phyloP scores from a whole-genome alignment of 2,113 vertebrate species.

The Sinocyclocheilus anshuiensis region DNA sequence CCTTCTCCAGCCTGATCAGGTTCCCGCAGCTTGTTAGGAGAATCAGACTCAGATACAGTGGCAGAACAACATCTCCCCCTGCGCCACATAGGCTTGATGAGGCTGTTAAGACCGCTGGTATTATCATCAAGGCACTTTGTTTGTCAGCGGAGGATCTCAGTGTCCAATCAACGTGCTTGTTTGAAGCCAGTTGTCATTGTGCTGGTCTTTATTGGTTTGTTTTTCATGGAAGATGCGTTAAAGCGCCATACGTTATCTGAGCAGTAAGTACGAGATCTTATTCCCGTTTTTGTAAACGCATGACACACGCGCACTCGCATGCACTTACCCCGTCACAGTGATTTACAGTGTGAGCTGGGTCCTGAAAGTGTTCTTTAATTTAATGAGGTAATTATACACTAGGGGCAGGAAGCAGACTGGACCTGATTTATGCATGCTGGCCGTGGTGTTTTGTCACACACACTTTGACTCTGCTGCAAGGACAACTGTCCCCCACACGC shows the following conservation, averaged over 20 bases:
- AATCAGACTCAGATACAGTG: slow-evolving; percentile 18
- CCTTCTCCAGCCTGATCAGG: slow-evolving; percentile 56
- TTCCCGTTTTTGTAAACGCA: slow-evolving; percentile 9
- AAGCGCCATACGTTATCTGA: not conserved
- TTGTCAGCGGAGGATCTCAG: slow-evolving; percentile 46
- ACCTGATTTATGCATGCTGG: slow-evolving; percentile 66
- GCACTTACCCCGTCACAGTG: slow-evolving; percentile 54
- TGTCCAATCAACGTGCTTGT: slow-evolving; percentile 47
- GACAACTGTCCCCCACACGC: slow-evolving; percentile 32
- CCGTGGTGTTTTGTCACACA: slow-evolving; percentile 51
- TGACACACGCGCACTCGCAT: not conserved
- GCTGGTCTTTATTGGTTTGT: not conserved
- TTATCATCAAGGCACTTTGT: slow-evolving; percentile 47
- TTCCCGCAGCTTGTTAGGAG: slow-evolving; percentile 40
- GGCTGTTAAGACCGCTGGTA: slow-evolving; percentile 39
- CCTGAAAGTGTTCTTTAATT: slow-evolving; percentile 68
- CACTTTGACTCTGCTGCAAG: slow-evolving; percentile 42
- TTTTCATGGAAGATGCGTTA: not conserved
- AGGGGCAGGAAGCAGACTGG: slow-evolving; percentile 60
- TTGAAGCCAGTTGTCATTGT: slow-evolving; percentile 14
- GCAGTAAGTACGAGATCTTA: slow-evolving; percentile 4
- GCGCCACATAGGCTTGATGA: slow-evolving; percentile 39
- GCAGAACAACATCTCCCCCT: slow-evolving; percentile 27
- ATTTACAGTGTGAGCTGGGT: slow-evolving; percentile 65
- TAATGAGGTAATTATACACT: slow-evolving; percentile 72